phyloP scores from a whole-genome alignment of 2,888 invertebrate genomes.

The Pomacea canaliculata region DNA sequence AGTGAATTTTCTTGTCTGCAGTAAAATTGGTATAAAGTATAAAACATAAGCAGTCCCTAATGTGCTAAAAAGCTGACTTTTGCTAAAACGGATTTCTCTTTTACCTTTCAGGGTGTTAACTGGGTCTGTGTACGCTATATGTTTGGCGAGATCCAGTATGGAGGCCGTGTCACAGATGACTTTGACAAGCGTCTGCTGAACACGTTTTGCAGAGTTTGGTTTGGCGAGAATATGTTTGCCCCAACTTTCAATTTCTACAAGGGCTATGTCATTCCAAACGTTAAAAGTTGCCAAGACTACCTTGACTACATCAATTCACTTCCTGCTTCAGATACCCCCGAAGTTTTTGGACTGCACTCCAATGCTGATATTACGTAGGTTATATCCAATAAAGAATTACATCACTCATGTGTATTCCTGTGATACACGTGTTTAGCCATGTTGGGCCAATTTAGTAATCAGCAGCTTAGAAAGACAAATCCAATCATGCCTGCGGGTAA shows the following conservation, averaged over 20 bases:
- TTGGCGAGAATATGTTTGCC: slow-evolving; percentile 68
- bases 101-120: slow-evolving; percentile 61
- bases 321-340: slow-evolving; percentile 66
- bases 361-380: slow-evolving; percentile 70
- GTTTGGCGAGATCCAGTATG: slow-evolving; percentile 71
- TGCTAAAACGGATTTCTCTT: too few species aligned
- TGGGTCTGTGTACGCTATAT: slow-evolving; percentile 70
- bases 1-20: too few species aligned
- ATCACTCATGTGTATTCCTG: too few species aligned
- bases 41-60: too few species aligned
- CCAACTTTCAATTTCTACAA: slow-evolving; percentile 67
- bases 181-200: slow-evolving; percentile 69
- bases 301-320: slow-evolving; percentile 65
- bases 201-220: slow-evolving; percentile 70
- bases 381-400: neutral
- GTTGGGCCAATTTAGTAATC: too few species aligned
- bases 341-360: slow-evolving; percentile 69
- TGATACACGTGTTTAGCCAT: too few species aligned
- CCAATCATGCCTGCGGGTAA: too few species aligned
- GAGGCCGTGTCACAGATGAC: slow-evolving; percentile 70
- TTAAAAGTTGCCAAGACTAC: slow-evolving; percentile 63
- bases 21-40: too few species aligned
- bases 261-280: slow-evolving; percentile 67
- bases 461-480: too few species aligned
- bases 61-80: too few species aligned